These are phyloP conservation scores for Etheostoma perlongum DNA, from an alignment of 2,797 vertebrate genomes.

Conservation along the genomic window DNA sequence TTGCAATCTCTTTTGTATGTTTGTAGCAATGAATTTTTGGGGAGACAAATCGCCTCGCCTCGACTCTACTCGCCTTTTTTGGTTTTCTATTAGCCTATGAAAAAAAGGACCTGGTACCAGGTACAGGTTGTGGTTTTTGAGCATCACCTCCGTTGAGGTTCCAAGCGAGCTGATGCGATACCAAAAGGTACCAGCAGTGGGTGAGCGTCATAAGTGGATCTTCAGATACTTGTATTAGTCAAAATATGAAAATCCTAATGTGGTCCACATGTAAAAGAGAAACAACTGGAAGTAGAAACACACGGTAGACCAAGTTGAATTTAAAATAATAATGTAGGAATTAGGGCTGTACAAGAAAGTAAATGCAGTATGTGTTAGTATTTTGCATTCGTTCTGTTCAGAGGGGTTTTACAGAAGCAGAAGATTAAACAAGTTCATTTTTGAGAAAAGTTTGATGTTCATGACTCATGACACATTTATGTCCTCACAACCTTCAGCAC, in stretches of 20 bases:
- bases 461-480: background rate
- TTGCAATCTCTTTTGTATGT: no score
- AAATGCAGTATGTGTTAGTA: background rate
- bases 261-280: background rate
- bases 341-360: background rate
- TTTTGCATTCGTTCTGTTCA: background rate
- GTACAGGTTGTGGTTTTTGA: no score
- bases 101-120: no score
- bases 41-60: no score
- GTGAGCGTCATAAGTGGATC: no score
- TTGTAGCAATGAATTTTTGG: no score
- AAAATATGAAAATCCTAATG: background rate
- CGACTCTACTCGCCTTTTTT: no score
- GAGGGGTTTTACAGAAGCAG: background rate
- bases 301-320: background rate
- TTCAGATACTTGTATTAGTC: no score
- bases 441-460: background rate
- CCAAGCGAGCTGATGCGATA: no score
- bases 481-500: slow-evolving; percentile 5
- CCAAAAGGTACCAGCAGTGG: no score
- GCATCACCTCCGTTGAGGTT: no score
- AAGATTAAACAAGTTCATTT: background rate
- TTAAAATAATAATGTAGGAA: accelerated
- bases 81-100: no score
- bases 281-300: background rate